phyloP scores from a whole-genome alignment of 2,113 vertebrate genomes.

The Eupsittula cactorum region DNA sequence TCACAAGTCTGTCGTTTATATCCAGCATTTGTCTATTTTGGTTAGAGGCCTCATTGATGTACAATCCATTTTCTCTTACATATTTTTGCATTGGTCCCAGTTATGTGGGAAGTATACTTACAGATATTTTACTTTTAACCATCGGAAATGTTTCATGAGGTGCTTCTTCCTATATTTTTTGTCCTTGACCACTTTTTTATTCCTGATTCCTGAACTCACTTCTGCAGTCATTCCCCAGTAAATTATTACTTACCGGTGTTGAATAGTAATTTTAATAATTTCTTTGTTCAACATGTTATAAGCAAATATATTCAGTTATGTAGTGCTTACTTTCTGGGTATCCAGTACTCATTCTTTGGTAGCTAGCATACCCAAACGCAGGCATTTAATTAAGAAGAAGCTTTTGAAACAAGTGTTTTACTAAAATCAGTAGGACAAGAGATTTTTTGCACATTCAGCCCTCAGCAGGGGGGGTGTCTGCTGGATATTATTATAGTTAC shows the following conservation, averaged over 20 bases:
- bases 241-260: background rate
- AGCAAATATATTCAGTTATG: background rate
- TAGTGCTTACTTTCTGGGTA: background rate
- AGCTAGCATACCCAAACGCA: background rate
- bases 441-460: conserved; percentile 21
- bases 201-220: background rate
- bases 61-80: background rate
- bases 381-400: background rate
- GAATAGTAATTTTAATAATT: background rate
- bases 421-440: conserved; percentile 53
- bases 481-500: background rate
- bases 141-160: background rate
- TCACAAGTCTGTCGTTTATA: background rate
- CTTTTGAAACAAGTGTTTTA: conserved; percentile 36
- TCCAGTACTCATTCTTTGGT: background rate
- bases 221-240: background rate
- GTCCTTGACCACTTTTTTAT: background rate
- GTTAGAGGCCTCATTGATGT: background rate
- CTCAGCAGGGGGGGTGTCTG: conserved; percentile 37
- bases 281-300: background rate
- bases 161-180: background rate
- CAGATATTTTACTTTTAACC: background rate
- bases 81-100: background rate
- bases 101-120: background rate
- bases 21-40: background rate